Evolutionary conservation across 23 tunicate genomes (phyloP).

Genomic region (Trididemnum miniatum): DNA sequence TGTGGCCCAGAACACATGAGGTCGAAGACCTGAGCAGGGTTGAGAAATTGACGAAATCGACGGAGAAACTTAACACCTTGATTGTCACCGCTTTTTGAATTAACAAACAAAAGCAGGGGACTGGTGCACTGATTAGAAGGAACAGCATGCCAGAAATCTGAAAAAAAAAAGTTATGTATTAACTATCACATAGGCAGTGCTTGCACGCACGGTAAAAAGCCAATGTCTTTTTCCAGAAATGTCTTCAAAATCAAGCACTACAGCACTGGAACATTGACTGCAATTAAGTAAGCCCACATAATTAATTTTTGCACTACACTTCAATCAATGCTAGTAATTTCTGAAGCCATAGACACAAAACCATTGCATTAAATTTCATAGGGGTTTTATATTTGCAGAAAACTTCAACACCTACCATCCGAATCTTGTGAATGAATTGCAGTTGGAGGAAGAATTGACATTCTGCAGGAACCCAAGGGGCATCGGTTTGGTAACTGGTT

Average conservation of each 20-base stretch:
- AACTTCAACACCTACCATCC: conserved; percentile 65
- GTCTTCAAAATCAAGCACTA: too few species aligned
- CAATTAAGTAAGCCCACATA: too few species aligned
- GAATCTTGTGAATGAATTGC: conserved; percentile 84
- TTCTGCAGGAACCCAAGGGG: conserved; percentile 62
- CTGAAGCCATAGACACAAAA: too few species aligned
- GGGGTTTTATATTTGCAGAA: too few species aligned
- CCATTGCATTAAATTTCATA: too few species aligned
- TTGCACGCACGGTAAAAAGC: too few species aligned
- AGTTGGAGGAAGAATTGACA: conserved; percentile 85
- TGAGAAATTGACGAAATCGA: conserved; percentile 93
- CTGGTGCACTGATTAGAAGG: conserved; percentile 68
- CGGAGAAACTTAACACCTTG: conserved; percentile 96
- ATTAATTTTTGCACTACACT: too few species aligned
- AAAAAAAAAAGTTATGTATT: background rate
- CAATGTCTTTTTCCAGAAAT: too few species aligned
- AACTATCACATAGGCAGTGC: too few species aligned
- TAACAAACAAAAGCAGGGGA: conserved; percentile 93
- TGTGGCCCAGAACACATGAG: conserved; percentile 94
- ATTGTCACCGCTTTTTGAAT: conserved; percentile 97
- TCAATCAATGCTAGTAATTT: too few species aligned
- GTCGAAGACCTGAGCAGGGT: conserved; percentile 99
- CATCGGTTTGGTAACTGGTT: conserved; percentile 56
- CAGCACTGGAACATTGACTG: background rate
- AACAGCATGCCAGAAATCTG: conserved; percentile 89